Conservation (phyloP, 2,113 vertebrate species). For the Rana temporaria region DNA sequence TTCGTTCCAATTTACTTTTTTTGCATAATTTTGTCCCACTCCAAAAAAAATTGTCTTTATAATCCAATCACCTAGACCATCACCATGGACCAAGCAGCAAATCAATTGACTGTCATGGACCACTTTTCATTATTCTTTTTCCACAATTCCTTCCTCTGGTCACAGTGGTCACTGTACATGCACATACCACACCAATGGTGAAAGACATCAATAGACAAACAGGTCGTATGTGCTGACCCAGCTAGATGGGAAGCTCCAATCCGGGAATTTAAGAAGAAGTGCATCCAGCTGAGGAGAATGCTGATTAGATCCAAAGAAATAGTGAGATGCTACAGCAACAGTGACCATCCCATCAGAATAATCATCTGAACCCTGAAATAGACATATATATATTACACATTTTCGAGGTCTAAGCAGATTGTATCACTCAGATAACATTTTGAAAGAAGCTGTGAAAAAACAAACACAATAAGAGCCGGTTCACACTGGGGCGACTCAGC, state of each 20-base stretch:
- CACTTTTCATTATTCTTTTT: background rate
- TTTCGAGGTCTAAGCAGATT: background rate
- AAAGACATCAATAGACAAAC: conserved; percentile 74
- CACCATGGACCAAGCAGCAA: background rate
- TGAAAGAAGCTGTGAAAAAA: no score
- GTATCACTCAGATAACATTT: no score
- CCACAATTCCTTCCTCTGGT: background rate
- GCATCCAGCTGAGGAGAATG: conserved; percentile 77
- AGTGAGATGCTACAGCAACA: conserved; percentile 87
- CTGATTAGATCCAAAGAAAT: conserved; percentile 86
- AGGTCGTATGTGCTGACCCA: conserved; percentile 94
- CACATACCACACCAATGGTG: background rate
- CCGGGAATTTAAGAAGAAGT: conserved; percentile 81
- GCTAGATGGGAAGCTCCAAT: conserved; percentile 87
- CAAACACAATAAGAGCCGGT: no score
- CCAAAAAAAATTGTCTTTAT: background rate
- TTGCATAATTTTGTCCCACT: background rate
- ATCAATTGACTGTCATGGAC: background rate
- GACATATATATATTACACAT: background rate
- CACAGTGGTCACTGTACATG: conserved; percentile 1
- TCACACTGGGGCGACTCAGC: no score
- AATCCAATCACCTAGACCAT: no score
- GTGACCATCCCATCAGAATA: conserved; percentile 80
- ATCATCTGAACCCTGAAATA: conserved; percentile 70
- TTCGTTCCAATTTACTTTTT: background rate